Percentiles rank a stretch among this genome's conserved stretches.
phyloP scores from a whole-genome alignment of 2,888 invertebrate species.

The Spialia ferax region DNA sequence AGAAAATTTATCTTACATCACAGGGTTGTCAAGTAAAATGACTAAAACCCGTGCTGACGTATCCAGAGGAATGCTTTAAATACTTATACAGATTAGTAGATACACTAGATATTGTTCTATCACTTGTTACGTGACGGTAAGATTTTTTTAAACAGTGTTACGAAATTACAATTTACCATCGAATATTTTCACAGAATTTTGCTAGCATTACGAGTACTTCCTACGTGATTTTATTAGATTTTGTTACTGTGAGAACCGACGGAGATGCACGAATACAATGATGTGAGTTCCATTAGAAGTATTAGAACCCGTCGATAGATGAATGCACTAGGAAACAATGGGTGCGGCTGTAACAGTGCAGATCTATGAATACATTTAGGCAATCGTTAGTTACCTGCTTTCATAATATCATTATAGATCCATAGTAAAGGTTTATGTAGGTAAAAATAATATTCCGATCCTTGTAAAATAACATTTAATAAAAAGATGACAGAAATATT shows the following conservation, averaged over 20 bases:
- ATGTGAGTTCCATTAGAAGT: conserved; percentile 57
- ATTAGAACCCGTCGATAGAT: conserved; percentile 63
- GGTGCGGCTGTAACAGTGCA: neutral
- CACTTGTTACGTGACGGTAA: conserved; percentile 29
- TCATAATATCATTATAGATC: neutral
- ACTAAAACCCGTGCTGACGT: conserved; percentile 58
- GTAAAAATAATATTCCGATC: too few relatives aligned
- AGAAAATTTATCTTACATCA: conserved; percentile 15
- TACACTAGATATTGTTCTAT: conserved; percentile 21
- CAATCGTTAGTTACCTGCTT: neutral
- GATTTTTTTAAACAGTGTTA: conserved; percentile 38
- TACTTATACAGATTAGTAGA: neutral
- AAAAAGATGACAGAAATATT: too few relatives aligned
- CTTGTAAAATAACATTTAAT: too few relatives aligned
- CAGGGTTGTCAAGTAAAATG: conserved; percentile 14
- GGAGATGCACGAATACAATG: conserved; percentile 65
- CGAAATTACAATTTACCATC: conserved; percentile 48
- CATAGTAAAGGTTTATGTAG: too few relatives aligned
- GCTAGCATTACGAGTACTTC: conserved; percentile 58
- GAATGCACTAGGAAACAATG: conserved; percentile 55
- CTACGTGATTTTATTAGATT: conserved; percentile 59
- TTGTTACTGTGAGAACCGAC: conserved; percentile 68
- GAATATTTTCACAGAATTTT: conserved; percentile 55
- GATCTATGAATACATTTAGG: neutral
- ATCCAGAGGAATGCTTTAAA: conserved; percentile 20